These are phyloP conservation scores for Lethenteron reissneri DNA, from an alignment of 2,113 vertebrate genomes.

Conservation along the genomic window DNA sequence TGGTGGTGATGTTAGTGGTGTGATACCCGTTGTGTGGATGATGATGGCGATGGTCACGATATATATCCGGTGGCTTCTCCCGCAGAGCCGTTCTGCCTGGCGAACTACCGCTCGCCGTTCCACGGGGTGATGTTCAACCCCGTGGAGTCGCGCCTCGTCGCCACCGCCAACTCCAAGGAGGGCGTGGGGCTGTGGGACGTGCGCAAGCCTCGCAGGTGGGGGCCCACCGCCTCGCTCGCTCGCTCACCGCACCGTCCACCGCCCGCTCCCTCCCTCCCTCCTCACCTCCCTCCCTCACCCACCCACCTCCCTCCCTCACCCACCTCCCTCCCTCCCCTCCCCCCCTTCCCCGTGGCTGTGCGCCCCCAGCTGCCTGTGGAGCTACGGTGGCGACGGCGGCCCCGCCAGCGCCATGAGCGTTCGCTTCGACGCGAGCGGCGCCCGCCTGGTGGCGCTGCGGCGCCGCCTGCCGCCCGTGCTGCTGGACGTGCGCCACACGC, in stretches of 20 bases:
- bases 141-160: conserved; percentile 69
- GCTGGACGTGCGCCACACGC: conserved; percentile 60
- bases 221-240: no score
- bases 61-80: no score
- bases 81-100: conserved; percentile 87
- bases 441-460: conserved; percentile 66
- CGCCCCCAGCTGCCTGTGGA: conserved; percentile 49
- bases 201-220: conserved; percentile 83
- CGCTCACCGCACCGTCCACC: no score
- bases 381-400: conserved; percentile 79
- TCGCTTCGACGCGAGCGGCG: conserved; percentile 84
- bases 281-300: no score
- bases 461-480: conserved; percentile 79
- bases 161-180: conserved; percentile 96
- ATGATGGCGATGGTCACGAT: no score
- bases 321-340: background rate
- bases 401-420: conserved; percentile 97
- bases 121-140: conserved; percentile 99
- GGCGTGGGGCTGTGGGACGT: conserved; percentile 96
- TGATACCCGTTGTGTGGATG: no score
- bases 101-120: conserved; percentile 89
- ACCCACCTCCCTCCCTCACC: no score
- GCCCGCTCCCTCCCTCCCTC: no score
- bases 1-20: no score
- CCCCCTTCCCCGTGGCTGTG: background rate